These are phyloP conservation scores for Zootermopsis nevadensis DNA, from an alignment of 2,888 invertebrate species.

Conservation along the genomic window DNA sequence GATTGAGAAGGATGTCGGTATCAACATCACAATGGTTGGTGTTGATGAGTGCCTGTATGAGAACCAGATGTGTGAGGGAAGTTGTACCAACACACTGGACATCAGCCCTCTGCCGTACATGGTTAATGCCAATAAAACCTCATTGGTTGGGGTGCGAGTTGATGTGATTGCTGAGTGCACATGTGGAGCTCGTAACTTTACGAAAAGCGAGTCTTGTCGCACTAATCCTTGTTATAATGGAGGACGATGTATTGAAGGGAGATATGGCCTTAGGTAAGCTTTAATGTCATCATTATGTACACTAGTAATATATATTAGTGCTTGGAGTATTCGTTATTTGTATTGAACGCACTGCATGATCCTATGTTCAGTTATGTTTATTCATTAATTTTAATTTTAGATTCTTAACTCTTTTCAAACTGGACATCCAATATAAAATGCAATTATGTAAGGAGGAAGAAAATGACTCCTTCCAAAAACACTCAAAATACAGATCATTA, in stretches of 20 bases:
- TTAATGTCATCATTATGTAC: background rate
- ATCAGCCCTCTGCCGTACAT: slow-evolving; percentile 91
- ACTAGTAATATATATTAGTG: too few relatives aligned
- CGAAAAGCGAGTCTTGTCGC: slow-evolving; percentile 88
- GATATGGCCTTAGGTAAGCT: slow-evolving; percentile 73
- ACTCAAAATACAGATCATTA: too few relatives aligned
- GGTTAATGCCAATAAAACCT: slow-evolving; percentile 97
- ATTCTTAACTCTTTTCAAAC: too few relatives aligned
- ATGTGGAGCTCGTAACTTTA: slow-evolving; percentile 93
- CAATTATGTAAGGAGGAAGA: too few relatives aligned
- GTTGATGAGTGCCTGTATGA: slow-evolving; percentile 97
- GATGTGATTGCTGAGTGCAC: slow-evolving; percentile 93
- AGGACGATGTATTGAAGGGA: slow-evolving; percentile 92
- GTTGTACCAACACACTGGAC: slow-evolving; percentile 92
- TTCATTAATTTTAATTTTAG: too few relatives aligned
- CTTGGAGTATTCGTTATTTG: too few relatives aligned
- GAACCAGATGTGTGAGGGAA: slow-evolving; percentile 95
- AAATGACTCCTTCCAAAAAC: too few relatives aligned
- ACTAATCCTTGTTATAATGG: slow-evolving; percentile 95
- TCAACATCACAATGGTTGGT: slow-evolving; percentile 97
- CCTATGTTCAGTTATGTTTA: too few relatives aligned
- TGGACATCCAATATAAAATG: too few relatives aligned
- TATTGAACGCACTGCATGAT: too few relatives aligned
- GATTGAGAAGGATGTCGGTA: slow-evolving; percentile 93
- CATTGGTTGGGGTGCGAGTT: slow-evolving; percentile 94